A percentile compares a stretch with the other conserved stretches of the same genome.
Evolutionary conservation across 2,113 vertebrate species (phyloP).

Genomic region (Dendropsophus ebraccatus): DNA sequence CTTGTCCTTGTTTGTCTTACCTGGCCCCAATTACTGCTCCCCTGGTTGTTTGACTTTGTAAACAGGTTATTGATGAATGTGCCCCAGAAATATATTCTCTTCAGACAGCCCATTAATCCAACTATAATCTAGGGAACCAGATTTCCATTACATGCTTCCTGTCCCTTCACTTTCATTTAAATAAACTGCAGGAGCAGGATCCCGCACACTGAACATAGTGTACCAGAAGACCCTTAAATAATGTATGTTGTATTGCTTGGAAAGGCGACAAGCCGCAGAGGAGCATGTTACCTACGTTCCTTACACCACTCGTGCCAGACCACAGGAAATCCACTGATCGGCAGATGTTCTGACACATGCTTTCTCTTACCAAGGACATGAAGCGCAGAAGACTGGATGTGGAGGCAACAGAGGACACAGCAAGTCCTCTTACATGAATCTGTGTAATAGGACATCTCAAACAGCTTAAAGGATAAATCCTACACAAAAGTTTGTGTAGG

Average conservation of each 20-base stretch:
- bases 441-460: conserved; percentile 48
- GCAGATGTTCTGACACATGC: conserved; percentile 75
- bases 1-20: not conserved
- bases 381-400: conserved; percentile 66
- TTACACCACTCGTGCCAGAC: conserved; percentile 70
- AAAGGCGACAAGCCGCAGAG: conserved; percentile 71
- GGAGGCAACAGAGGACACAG: conserved; percentile 60
- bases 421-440: not conserved
- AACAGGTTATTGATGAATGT: conserved; percentile 2
- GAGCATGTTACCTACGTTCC: conserved; percentile 67
- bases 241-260: conserved; percentile 70
- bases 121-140: not conserved
- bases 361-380: conserved; percentile 73
- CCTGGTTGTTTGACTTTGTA: not conserved
- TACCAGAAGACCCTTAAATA: conserved; percentile 68
- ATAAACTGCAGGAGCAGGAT: conserved; percentile 21
- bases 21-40: no score
- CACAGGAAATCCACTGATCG: conserved; percentile 69
- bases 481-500: no score
- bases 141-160: conserved; percentile 19
- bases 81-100: not conserved
- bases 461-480: conserved; percentile 11
- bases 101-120: conserved; percentile 8
- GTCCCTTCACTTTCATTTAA: conserved; percentile 30
- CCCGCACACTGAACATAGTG: conserved; percentile 62